Base-by-base conservation (phyloP, 2,888 invertebrate species). In the Dinocampus coccinellae region DNA sequence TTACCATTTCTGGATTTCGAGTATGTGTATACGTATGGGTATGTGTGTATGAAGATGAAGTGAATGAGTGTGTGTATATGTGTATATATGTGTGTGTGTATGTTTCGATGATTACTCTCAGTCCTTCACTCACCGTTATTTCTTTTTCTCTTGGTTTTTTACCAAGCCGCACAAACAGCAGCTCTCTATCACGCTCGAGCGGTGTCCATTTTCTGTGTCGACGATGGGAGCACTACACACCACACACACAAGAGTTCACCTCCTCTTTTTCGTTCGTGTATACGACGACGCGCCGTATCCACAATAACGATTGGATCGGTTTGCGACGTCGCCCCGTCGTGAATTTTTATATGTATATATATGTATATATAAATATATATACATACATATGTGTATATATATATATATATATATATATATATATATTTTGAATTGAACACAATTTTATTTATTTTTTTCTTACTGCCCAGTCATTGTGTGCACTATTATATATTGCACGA, bases 181-280 rank as follows among this genome's bases (percentile, higher is more conserved):
- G 61, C 63, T 68, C 62, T 69, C 76, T 80, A 79, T 78, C 78
- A 79, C 78, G 79, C 75, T 78, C 76, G 75, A 78, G 79, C 81
- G 81, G 83, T 84, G 80, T 84, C 85, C 84, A 84, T 84, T 84
- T 85, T 84, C 83, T 83, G 78, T 78, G 77, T 71, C 73, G 47
- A 47, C 47, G 72, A 73, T 72, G 77, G 75, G 66, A 73, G 75
- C 77, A 77, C 75, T n/a, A 78, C 78, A 75, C 75, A 70, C 73
- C 73, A 68, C 73, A 73, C 65, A 67, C 24, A 58, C 9, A 66
- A 69, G 72, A 70, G 63, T 55, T 52, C 55, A 76, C 64, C 52
- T 63, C 74, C 76, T 74, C 75, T 74, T 78, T 76, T 74, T 61
- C 66, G 39, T 63, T 70, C 70, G 64, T 47, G 47, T 47, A 47